phyloP scores from a whole-genome alignment of 2,797 vertebrate species.

The Lepus townsendii region DNA sequence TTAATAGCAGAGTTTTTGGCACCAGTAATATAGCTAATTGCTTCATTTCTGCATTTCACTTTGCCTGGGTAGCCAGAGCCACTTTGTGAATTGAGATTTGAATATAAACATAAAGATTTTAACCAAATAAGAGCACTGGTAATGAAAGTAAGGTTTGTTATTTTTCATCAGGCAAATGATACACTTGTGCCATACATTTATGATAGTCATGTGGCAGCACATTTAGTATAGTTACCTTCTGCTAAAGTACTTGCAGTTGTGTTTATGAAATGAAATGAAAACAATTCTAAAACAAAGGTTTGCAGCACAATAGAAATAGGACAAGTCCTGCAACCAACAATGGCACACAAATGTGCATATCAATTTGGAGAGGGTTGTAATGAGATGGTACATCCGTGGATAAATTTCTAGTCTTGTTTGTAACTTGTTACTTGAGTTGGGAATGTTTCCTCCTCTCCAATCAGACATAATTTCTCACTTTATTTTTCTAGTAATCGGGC shows the following conservation, averaged over 20 bases:
- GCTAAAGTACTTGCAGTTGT: neutral
- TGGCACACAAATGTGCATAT: neutral
- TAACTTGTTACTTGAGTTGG: neutral
- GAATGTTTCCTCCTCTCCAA: neutral
- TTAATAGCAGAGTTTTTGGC: constrained; percentile 55
- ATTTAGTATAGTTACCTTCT: constrained; percentile 8
- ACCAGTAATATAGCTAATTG: constrained; percentile 56
- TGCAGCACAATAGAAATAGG: neutral
- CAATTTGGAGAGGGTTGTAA: neutral
- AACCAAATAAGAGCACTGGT: constrained; percentile 35
- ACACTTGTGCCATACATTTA: neutral
- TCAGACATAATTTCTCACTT: neutral
- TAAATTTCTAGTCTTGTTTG: neutral
- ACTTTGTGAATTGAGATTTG: constrained; percentile 31
- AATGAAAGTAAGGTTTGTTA: constrained; percentile 43
- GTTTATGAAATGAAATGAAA: constrained; percentile 45
- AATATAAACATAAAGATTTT: constrained; percentile 52
- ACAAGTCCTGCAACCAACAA: neutral
- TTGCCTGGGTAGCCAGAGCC: constrained; percentile 43
- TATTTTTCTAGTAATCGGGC: neutral
- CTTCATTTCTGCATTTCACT: constrained; percentile 65
- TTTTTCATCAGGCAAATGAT: neutral
- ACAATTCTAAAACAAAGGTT: constrained; percentile 10
- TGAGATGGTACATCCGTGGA: neutral
- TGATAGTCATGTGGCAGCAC: neutral